Percentiles rank a stretch among this genome's conserved stretches.
phyloP scores from a whole-genome alignment of 2,888 invertebrate genomes.

The Luperina testacea region DNA sequence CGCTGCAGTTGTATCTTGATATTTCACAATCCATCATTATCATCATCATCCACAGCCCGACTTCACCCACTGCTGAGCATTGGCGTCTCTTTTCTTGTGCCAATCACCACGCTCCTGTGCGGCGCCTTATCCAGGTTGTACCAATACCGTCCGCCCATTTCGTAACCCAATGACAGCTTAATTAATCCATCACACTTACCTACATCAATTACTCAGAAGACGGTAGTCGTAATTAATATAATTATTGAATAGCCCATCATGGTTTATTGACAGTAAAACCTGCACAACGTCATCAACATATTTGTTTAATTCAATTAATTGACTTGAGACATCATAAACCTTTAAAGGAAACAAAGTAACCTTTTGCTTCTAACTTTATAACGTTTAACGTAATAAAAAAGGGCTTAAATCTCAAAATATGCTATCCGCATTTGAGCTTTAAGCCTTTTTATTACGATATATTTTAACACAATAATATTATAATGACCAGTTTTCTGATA shows the following conservation, averaged over 20 bases:
- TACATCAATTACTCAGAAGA: slow-evolving; percentile 20
- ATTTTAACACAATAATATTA: not conserved
- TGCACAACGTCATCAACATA: not conserved
- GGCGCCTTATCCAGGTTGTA: not conserved
- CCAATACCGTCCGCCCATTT: not conserved
- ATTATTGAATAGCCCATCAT: slow-evolving; percentile 10
- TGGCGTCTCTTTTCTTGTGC: too few relatives aligned
- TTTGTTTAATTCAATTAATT: slow-evolving; percentile 38
- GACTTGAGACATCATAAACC: slow-evolving; percentile 25
- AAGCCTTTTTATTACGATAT: not conserved
- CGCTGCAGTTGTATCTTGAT: not conserved
- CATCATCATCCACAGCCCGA: not conserved
- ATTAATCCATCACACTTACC: slow-evolving; percentile 2
- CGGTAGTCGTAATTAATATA: not conserved
- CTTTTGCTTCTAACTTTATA: slow-evolving; percentile 13
- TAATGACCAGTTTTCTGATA: not conserved
- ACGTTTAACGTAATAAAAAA: not conserved
- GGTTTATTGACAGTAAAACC: slow-evolving; percentile 22
- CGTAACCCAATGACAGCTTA: not conserved
- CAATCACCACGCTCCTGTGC: not conserved
- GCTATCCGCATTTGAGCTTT: too few relatives aligned
- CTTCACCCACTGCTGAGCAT: not conserved
- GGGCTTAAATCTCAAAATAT: not conserved
- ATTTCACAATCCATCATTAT: not conserved
- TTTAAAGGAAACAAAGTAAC: slow-evolving; percentile 19